A percentile compares a stretch with the other conserved stretches of the same genome.
Evolutionary conservation across 2,113 vertebrate genomes (phyloP).

Genomic region (Tachysurus vachellii): DNA sequence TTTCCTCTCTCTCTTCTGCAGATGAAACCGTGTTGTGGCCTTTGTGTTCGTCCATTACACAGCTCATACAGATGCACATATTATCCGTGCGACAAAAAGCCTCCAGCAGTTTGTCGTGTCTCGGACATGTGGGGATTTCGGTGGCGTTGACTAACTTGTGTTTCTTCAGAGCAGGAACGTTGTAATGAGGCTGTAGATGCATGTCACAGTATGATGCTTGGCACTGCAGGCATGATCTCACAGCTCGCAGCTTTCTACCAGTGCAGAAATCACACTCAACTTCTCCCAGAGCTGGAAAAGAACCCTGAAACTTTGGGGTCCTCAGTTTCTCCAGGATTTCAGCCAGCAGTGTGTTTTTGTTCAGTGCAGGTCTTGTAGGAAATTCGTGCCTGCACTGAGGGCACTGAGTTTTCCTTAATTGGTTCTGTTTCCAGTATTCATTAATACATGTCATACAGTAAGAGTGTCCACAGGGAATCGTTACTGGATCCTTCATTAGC

Average conservation of each 20-base stretch:
- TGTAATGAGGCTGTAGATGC: constrained; percentile 39
- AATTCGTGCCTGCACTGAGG: constrained; percentile 47
- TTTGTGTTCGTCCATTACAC: constrained; percentile 51
- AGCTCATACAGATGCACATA: constrained; percentile 49
- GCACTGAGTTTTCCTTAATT: not conserved
- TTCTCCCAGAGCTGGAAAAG: not conserved
- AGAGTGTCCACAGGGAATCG: constrained; percentile 52
- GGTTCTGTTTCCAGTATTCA: constrained; percentile 18
- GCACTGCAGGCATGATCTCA: constrained; percentile 48
- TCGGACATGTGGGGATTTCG: constrained; percentile 22
- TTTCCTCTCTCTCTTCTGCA: constrained; percentile 31
- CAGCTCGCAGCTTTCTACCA: constrained; percentile 21
- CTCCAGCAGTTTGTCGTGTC: constrained; percentile 54
- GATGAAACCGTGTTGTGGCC: constrained; percentile 52
- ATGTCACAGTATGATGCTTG: constrained; percentile 38
- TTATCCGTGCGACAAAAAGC: constrained; percentile 55
- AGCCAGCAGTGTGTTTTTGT: constrained; percentile 47
- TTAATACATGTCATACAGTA: constrained; percentile 51
- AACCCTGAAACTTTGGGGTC: not conserved
- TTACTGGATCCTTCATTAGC: constrained; percentile 46
- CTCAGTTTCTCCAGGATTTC: constrained; percentile 40
- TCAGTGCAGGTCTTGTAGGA: constrained; percentile 23
- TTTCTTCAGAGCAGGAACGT: constrained; percentile 36
- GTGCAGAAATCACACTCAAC: constrained; percentile 44
- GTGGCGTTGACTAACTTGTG: constrained; percentile 45